These are phyloP conservation scores for Idaea straminata DNA, from an alignment of 2,888 invertebrate species.

Conservation along the genomic window DNA sequence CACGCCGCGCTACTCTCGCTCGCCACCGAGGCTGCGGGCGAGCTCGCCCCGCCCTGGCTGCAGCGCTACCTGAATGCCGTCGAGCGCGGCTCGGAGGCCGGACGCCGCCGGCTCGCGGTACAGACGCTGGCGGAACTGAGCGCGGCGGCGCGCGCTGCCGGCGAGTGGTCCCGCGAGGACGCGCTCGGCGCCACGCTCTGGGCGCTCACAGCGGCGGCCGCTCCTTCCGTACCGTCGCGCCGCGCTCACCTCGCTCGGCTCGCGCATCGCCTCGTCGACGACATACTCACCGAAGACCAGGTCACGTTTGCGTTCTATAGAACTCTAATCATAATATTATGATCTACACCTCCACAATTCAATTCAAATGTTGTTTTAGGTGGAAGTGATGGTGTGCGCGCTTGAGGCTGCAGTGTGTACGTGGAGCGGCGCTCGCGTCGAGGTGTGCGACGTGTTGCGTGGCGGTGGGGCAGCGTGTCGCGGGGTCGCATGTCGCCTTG, in stretches of 20 bases:
- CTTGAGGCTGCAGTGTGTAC: slow-evolving; percentile 16
- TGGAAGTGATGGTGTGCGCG: slow-evolving; percentile 16
- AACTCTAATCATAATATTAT: not conserved
- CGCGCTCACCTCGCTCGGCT: slow-evolving; percentile 8
- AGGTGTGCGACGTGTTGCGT: slow-evolving; percentile 31
- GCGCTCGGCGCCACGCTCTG: slow-evolving; percentile 10
- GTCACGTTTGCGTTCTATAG: not conserved
- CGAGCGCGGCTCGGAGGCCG: slow-evolving; percentile 18
- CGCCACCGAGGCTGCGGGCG: slow-evolving; percentile 7
- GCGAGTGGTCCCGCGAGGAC: slow-evolving; percentile 9
- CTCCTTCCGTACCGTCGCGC: not conserved
- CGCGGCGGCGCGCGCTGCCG: slow-evolving; percentile 5
- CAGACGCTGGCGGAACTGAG: slow-evolving; percentile 18
- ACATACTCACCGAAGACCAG: slow-evolving; percentile 11
- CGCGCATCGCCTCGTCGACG: slow-evolving; percentile 14
- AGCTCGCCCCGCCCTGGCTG: not conserved
- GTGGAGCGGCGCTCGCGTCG: slow-evolving; percentile 16
- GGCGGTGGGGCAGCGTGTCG: slow-evolving; percentile 19
- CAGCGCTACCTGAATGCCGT: slow-evolving; percentile 9
- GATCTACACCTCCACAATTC: not conserved
- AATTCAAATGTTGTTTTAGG: not conserved
- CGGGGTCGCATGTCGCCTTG: slow-evolving; percentile 18
- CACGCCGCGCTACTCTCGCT: slow-evolving; percentile 11
- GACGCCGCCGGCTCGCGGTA: slow-evolving; percentile 16
- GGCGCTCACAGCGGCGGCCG: slow-evolving; percentile 5